Evolutionary conservation across 2,888 invertebrate genomes (phyloP), one percentile per base, ranked within the genome.

Genomic region (Limnephilus rhombicus): DNA sequence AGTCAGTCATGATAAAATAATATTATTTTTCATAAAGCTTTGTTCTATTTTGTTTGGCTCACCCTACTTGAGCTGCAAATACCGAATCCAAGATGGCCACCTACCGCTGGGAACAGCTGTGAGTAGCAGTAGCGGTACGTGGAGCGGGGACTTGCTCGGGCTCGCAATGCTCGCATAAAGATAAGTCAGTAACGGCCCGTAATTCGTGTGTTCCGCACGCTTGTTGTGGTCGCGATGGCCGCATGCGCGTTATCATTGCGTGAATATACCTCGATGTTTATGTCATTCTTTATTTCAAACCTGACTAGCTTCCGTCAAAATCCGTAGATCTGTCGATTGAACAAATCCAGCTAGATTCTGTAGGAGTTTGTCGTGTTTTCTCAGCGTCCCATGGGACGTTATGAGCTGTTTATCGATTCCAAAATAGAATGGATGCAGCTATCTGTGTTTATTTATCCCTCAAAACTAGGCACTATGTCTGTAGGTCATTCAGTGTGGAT

Each of bases 51-150:
- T 45, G 37, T 15, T 37, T 68, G 34, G 85, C 29, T 53, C 90
- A 85, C 37, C 53, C 90, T 34, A 29, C 24, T 68, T 24, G 34
- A 80, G 90, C 92, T 81, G 90, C 92, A 90, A 92, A 92, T 92
- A 92, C 82, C 45, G 41, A 90, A 92, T 90, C 37, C 92, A 92
- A 93, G 93, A 92, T 92, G 93, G 93, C 92, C 89, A 53, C 92
- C 87, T 85, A 90, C 92, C 80, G 92, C 83, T 49, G 91, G 92
- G 92, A 93, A 92, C 93, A 93, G 93, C 93, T 93, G 93, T 91
- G 86, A 80, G 85, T 88, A 41, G 86, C 31, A 37, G 45, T 45
- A 53, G 80, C 49, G 34, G 81, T 82, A 89, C 91, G 89, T 53
- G 68, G 91, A 91, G 83, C 89, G 89, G 53, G 80, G 34, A 45